phyloP scores from a whole-genome alignment of 2,888 invertebrate species.

The Pterostichus madidus region DNA sequence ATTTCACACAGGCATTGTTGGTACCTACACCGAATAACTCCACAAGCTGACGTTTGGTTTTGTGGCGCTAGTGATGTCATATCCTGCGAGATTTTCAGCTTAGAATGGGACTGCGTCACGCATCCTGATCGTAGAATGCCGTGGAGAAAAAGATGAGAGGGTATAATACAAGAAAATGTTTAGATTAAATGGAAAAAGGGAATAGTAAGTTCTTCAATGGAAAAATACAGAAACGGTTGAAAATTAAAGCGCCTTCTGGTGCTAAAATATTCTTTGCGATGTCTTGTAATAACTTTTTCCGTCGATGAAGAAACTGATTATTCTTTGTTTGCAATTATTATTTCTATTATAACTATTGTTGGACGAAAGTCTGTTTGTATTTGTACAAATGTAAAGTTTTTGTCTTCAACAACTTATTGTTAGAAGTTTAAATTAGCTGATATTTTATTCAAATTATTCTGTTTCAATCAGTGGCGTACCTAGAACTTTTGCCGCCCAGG shows the following conservation, averaged over 20 bases:
- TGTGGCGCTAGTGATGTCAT: neutral
- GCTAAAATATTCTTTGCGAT: neutral
- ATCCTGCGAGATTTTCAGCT: slow-evolving; percentile 3
- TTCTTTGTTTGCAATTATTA: neutral
- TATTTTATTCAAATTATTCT: no score
- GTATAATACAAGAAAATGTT: slow-evolving; percentile 5
- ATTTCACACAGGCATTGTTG: slow-evolving; percentile 17
- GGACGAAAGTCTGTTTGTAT: no score
- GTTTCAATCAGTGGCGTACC: no score
- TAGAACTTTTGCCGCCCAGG: no score
- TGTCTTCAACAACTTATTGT: no score
- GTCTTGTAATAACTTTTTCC: neutral
- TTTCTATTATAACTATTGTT: neutral
- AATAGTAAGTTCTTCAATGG: slow-evolving; percentile 4
- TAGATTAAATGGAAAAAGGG: slow-evolving; percentile 7
- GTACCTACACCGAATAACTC: neutral
- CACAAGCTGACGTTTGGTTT: slow-evolving; percentile 1
- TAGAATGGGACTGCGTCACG: neutral
- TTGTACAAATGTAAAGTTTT: no score
- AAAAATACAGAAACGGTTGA: slow-evolving; percentile 22
- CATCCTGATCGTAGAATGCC: neutral
- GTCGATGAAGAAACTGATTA: neutral
- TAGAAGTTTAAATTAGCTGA: no score
- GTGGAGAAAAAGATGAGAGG: neutral
- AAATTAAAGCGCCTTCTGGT: neutral